A percentile compares a stretch with the other conserved stretches of the same genome.
These are phyloP conservation scores for Meta bourneti DNA, from an alignment of 2,888 invertebrate species.

Conservation along the genomic window DNA sequence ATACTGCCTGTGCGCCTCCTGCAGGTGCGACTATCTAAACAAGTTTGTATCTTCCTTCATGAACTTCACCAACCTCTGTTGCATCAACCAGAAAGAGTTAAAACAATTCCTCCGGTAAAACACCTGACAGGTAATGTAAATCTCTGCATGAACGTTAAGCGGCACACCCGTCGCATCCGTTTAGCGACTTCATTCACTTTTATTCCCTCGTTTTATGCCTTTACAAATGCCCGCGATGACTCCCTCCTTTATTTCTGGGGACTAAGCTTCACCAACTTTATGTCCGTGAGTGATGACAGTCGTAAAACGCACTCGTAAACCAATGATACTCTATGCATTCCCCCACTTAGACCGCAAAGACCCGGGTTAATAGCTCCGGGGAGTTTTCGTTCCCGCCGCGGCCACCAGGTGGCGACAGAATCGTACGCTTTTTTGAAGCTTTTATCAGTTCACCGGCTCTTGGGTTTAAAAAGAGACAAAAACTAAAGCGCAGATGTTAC, in stretches of 20 bases:
- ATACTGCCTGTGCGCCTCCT: too few species aligned
- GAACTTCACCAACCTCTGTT: too few species aligned
- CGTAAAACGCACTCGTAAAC: constrained; percentile 57
- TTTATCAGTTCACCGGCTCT: constrained; percentile 21
- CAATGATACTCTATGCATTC: constrained; percentile 28
- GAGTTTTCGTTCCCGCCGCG: not conserved
- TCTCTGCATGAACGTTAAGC: not conserved
- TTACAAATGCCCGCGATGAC: constrained; percentile 44
- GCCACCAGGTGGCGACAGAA: constrained; percentile 56
- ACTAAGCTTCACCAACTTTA: constrained; percentile 26
- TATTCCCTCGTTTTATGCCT: constrained; percentile 40
- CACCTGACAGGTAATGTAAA: not conserved
- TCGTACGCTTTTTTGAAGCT: not conserved
- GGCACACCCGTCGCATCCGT: not conserved
- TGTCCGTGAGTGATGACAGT: constrained; percentile 41
- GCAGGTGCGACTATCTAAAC: too few species aligned
- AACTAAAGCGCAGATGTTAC: constrained; percentile 52
- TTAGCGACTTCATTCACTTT: constrained; percentile 21
- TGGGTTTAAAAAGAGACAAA: not conserved
- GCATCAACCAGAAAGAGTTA: too few species aligned
- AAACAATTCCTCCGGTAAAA: not conserved
- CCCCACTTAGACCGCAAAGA: not conserved
- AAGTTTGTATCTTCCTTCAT: too few species aligned
- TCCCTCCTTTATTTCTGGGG: not conserved
- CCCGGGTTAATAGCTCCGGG: too few species aligned